A percentile compares a stretch with the other conserved stretches of the same genome.
These are phyloP conservation scores for Malacoraja senta DNA, from an alignment of 2,797 vertebrate genomes.

Conservation along the genomic window DNA sequence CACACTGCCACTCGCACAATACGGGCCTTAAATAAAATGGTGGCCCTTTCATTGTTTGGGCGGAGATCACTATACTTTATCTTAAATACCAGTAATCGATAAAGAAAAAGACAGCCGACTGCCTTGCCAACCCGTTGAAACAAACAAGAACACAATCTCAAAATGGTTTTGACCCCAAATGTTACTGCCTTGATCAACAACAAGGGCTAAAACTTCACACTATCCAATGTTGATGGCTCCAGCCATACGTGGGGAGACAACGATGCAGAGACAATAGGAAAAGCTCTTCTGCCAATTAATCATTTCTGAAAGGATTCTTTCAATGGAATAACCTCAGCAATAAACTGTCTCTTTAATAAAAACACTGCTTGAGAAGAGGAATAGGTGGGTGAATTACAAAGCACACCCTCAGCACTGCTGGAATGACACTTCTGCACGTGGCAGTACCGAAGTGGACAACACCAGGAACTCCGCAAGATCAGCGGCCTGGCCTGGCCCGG, in stretches of 20 bases:
- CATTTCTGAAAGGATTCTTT: background rate
- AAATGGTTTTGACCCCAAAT: conserved; percentile 10
- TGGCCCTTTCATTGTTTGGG: background rate
- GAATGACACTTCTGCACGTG: background rate
- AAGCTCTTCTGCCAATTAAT: background rate
- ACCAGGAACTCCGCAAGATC: background rate
- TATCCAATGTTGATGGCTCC: background rate
- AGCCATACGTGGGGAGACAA: background rate
- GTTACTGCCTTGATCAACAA: background rate
- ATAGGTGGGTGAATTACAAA: background rate
- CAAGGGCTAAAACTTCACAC: background rate
- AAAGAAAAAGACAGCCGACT: background rate
- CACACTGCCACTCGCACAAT: background rate
- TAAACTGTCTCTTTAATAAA: background rate
- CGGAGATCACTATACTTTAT: background rate
- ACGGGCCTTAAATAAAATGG: background rate
- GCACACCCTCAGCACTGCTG: background rate
- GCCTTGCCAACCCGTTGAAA: too few relatives aligned
- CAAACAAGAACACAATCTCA: background rate
- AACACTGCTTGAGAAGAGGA: background rate
- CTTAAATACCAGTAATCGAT: background rate
- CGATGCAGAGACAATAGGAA: background rate
- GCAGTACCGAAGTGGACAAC: background rate
- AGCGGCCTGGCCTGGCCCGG: background rate
- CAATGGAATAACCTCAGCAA: background rate